phyloP scores from a whole-genome alignment of 1,140 invertebrate genomes.

The Drosophila subobscura region DNA sequence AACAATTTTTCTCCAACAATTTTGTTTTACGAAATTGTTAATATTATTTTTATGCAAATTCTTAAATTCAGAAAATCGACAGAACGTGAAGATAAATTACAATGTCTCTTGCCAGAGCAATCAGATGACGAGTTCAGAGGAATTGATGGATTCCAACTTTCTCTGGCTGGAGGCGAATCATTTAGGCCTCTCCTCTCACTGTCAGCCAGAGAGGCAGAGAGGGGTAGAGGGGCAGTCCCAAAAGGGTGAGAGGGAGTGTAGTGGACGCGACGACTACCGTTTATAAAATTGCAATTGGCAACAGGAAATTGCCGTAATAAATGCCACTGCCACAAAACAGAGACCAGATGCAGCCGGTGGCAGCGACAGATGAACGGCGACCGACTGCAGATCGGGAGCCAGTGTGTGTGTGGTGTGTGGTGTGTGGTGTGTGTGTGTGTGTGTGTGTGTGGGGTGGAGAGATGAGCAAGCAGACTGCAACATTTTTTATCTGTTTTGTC shows the following conservation, averaged over 20 bases:
- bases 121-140: constrained; percentile 13
- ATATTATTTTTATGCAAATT: no score
- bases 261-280: constrained; percentile 71
- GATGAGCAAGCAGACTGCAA: constrained; percentile 37
- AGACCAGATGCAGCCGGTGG: constrained; percentile 1
- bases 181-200: constrained; percentile 20
- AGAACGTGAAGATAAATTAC: no score
- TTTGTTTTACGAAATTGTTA: no score
- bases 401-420: background rate
- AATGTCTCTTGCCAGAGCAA: background rate
- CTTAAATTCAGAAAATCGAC: no score
- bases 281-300: constrained; percentile 75
- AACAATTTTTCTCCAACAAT: no score
- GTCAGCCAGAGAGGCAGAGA: background rate
- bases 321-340: constrained; percentile 49
- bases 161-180: constrained; percentile 20
- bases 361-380: constrained; percentile 2
- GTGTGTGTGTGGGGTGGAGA: background rate
- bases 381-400: background rate
- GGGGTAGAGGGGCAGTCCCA: background rate
- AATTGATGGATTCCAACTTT: constrained; percentile 31
- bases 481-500: constrained; percentile 16
- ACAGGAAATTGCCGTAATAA: constrained; percentile 79
- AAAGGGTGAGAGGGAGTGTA: constrained; percentile 5
- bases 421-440: no score